A percentile compares a stretch with the other conserved stretches of the same genome.
Conservation (phyloP, 2,113 vertebrate genomes). For the Megalops atlanticus region DNA sequence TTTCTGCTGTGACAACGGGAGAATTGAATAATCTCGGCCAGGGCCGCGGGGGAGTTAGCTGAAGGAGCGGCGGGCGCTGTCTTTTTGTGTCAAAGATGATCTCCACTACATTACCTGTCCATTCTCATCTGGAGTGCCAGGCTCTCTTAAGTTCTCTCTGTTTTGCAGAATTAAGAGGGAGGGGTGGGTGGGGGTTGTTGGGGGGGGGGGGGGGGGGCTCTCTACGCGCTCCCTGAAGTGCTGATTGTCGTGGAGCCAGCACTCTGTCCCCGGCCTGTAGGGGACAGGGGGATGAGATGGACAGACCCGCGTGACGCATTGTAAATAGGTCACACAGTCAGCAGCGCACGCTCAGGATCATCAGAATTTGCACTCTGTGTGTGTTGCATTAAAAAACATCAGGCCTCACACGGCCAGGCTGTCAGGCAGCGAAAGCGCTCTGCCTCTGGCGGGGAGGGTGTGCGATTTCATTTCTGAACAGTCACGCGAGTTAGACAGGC, state of each 20-base stretch:
- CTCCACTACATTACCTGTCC: background rate
- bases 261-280: background rate
- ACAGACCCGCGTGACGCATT: background rate
- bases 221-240: background rate
- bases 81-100: conserved; percentile 7
- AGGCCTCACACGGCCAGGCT: background rate
- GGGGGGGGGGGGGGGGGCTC: background rate
- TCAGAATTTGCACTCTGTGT: background rate
- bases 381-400: background rate
- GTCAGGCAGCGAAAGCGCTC: background rate
- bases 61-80: background rate
- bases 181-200: background rate
- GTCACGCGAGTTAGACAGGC: background rate
- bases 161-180: too few relatives aligned
- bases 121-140: background rate
- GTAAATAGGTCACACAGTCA: conserved; percentile 13
- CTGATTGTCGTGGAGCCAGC: background rate
- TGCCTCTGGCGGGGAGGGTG: background rate
- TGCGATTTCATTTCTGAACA: background rate
- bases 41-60: background rate
- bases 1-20: background rate
- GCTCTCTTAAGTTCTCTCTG: background rate
- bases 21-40: conserved; percentile 8
- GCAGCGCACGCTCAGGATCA: background rate
- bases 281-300: background rate